Conservation (phyloP, 2,113 vertebrate genomes). For the Accipiter cooperii region DNA sequence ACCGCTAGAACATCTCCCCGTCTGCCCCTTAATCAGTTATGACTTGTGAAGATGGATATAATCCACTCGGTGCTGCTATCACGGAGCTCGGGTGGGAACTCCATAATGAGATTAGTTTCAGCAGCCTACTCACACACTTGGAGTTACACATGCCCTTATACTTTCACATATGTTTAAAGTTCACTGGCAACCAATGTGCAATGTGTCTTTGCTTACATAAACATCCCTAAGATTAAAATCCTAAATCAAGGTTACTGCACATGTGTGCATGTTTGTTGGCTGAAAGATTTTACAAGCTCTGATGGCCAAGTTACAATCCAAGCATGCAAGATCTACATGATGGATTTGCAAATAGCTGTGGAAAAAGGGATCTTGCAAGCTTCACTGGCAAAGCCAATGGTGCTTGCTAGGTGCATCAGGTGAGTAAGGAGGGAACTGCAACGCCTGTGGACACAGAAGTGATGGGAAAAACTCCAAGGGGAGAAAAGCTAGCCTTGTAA, state of each 20-base stretch:
- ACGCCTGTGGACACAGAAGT: not conserved
- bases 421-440: not conserved
- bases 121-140: not conserved
- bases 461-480: not conserved
- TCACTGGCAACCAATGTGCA: not conserved
- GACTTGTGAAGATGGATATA: not conserved
- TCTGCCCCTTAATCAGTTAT: not conserved
- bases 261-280: not conserved
- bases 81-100: not conserved
- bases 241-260: not conserved
- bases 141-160: not conserved
- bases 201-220: not conserved
- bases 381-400: not conserved
- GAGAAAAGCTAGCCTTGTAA: not conserved
- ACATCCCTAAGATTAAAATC: not conserved
- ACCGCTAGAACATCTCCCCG: not conserved
- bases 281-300: not conserved
- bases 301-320: not conserved
- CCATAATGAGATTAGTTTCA: not conserved
- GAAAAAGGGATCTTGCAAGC: not conserved
- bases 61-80: not conserved
- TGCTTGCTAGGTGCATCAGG: not conserved
- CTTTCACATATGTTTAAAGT: not conserved
- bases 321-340: not conserved
- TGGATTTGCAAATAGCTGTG: not conserved